Percentiles rank a stretch among this genome's conserved stretches.
These are phyloP conservation scores for Eumacrocentrus americanus DNA, from an alignment of 2,888 invertebrate species.

Conservation along the genomic window DNA sequence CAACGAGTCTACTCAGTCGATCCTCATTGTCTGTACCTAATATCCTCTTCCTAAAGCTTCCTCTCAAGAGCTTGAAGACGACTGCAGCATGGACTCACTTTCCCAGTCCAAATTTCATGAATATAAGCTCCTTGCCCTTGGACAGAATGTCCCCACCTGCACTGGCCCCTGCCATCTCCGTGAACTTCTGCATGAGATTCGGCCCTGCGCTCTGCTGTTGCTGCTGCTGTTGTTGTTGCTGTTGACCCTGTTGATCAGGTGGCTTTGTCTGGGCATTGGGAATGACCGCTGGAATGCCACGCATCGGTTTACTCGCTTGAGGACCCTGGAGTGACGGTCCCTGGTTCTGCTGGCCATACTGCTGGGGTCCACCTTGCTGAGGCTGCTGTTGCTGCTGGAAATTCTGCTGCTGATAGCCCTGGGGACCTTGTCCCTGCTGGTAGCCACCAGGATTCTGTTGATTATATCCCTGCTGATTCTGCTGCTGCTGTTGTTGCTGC, in stretches of 20 bases:
- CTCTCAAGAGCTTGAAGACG: conserved; percentile 6
- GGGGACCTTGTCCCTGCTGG: too few relatives aligned
- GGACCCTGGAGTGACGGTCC: conserved; percentile 47
- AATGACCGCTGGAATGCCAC: conserved; percentile 65
- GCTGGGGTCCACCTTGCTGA: conserved; percentile 51
- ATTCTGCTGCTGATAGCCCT: conserved; percentile 48
- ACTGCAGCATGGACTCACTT: conserved; percentile 51
- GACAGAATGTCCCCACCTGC: conserved; percentile 90
- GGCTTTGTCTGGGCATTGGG: conserved; percentile 61
- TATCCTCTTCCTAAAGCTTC: too few relatives aligned
- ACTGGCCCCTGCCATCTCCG: conserved; percentile 78
- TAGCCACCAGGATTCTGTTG: conserved; percentile 43
- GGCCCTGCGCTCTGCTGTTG: conserved; percentile 65
- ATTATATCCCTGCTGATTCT: conserved; percentile 42
- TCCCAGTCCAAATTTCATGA: conserved; percentile 91
- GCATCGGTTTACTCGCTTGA: conserved; percentile 52
- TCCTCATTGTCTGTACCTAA: conserved; percentile 3
- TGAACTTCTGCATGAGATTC: conserved; percentile 88
- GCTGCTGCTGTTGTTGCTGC: conserved; percentile 36
- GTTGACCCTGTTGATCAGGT: conserved; percentile 53
- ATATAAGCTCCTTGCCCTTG: conserved; percentile 92
- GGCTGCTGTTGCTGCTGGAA: conserved; percentile 47
- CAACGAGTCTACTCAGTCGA: neutral
- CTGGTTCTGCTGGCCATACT: conserved; percentile 52
- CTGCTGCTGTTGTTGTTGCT: conserved; percentile 61